Evolutionary conservation across 2,888 invertebrate species (phyloP), one percentile per base, ranked within the genome.

Genomic region (Lobophora halterata): DNA sequence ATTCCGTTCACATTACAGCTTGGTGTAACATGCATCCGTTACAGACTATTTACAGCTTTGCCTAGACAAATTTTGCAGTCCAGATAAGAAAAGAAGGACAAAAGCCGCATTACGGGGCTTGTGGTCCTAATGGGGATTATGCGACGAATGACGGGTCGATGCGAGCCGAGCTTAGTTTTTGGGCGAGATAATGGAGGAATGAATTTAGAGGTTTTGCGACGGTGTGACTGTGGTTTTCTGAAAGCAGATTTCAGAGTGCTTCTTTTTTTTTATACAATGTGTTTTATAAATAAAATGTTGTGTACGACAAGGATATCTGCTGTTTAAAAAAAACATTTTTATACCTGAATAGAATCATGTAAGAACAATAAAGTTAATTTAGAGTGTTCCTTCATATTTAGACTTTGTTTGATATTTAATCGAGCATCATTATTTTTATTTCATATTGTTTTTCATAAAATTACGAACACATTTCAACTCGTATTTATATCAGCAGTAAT

Each of bases 31-130:
- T 2, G 2, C 40, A 30, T 45, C 46, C 51, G 45, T 52, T 65
- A 62, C 67, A 72, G 71, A 79, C 74, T 69, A 74, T 76, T 82
- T 71, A 76, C 74, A 71, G 75, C 72, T 70, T 77, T 73, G 79
- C 85, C 82, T 82, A 83, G 83, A 87, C 83, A 85, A 86, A 86
- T 87, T 86, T 82, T 74, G 71, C 68, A 58, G 61, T 43, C 57
- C 31, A 81, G 86, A 86, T 86, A 86, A 83, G 86, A 85, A 86
- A 86, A 82, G 82, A 81, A 76, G 74, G 70, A 80, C 76, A 74
- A 70, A 66, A 65, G 77, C 69, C 66, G 74, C 63, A 78, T 79
- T 78, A 79, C 65, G 67, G 41, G 72, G 73, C 73, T 65, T 71
- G 53, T 73, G 78, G 66, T 67, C 66, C 70, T 81, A 79, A 77